A percentile compares a stretch with the other conserved stretches of the same genome.
These are phyloP conservation scores for Poecilia latipinna DNA, from an alignment of 2,113 vertebrate genomes.

Conservation along the genomic window DNA sequence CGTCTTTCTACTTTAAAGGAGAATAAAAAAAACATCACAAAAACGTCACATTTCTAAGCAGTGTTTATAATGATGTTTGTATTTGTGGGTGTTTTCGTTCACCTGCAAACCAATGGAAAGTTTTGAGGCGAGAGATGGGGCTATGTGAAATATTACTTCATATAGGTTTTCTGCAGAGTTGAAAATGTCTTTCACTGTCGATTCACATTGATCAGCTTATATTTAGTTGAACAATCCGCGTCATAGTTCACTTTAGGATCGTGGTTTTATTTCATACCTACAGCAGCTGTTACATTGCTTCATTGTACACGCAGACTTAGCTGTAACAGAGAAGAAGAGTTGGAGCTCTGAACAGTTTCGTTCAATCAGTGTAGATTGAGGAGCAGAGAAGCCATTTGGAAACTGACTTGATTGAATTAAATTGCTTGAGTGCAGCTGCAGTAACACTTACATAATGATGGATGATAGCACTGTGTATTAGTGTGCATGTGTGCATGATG, in stretches of 20 bases:
- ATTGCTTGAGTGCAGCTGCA: constrained; percentile 34
- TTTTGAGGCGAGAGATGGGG: neutral
- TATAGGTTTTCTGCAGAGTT: neutral
- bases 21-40: neutral
- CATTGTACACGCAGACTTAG: neutral
- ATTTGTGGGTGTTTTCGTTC: neutral
- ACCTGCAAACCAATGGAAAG: neutral
- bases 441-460: constrained; percentile 35
- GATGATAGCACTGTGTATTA: constrained; percentile 36
- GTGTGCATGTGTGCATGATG: neutral
- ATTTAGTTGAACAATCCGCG: neutral
- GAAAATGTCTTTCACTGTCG: neutral
- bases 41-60: neutral
- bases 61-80: neutral
- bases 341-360: neutral
- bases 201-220: neutral
- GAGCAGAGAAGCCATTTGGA: constrained; percentile 47
- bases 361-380: constrained; percentile 1
- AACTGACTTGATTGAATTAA: constrained; percentile 64
- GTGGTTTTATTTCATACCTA: neutral
- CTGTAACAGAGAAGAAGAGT: neutral
- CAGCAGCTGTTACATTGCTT: neutral
- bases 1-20: neutral
- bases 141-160: neutral
- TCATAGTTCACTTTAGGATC: neutral